phyloP scores from a whole-genome alignment of 37 sponge, comb jelly and placozoan species.

The Lycopodina hypogea region DNA sequence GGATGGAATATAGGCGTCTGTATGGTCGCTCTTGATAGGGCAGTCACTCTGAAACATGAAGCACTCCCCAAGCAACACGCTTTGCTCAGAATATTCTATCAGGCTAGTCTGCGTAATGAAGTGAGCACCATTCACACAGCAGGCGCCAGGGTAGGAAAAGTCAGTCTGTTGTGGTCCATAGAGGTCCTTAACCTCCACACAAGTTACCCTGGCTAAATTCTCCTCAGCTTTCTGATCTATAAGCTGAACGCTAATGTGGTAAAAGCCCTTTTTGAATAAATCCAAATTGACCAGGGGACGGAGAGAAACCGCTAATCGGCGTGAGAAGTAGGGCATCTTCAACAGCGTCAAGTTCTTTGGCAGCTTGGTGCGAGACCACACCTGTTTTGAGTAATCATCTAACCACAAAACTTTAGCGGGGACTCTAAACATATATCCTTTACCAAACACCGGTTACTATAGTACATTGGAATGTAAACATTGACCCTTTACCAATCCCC shows the following conservation, averaged over 20 bases:
- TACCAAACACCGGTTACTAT: too few relatives aligned
- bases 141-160: conserved; percentile 65
- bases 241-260: conserved; percentile 54
- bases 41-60: conserved; percentile 42
- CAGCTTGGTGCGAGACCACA: too few relatives aligned
- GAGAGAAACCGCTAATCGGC: conserved; percentile 50
- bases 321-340: conserved; percentile 68
- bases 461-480: too few relatives aligned
- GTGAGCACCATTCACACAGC: conserved; percentile 8
- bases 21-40: conserved; percentile 53
- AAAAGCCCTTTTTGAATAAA: conserved; percentile 71
- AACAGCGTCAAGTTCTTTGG: too few relatives aligned
- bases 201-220: not conserved
- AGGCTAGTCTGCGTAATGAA: conserved; percentile 68
- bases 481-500: too few relatives aligned
- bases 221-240: conserved; percentile 27
- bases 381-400: too few relatives aligned
- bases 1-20: conserved; percentile 41
- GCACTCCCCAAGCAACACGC: conserved; percentile 51
- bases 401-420: too few relatives aligned
- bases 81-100: conserved; percentile 73
- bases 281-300: conserved; percentile 74
- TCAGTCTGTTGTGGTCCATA: conserved; percentile 38
- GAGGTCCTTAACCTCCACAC: conserved; percentile 38
- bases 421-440: too few relatives aligned